These are phyloP conservation scores for Dendrophyllia cribrosa DNA, from an alignment of 64 coral and sea anemone species.

Conservation along the genomic window DNA sequence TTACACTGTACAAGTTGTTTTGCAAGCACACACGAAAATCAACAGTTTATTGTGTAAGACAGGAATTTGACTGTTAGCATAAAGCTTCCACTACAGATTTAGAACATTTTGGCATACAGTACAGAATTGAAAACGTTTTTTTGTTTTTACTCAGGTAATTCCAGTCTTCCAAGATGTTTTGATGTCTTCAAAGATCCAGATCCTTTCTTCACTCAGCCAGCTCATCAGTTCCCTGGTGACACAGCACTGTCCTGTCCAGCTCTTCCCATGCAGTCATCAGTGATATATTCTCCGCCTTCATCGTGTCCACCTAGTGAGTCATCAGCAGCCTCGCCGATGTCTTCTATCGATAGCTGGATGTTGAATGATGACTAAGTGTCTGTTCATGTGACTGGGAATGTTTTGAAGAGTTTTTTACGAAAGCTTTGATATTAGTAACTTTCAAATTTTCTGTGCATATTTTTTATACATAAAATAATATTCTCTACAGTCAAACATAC, in stretches of 20 bases:
- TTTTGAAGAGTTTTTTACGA: no score
- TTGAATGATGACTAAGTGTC: slow-evolving; percentile 1
- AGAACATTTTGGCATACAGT: no score
- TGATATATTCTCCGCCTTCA: slow-evolving; percentile 24
- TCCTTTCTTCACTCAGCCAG: slow-evolving; percentile 25
- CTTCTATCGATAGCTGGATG: slow-evolving; percentile 25
- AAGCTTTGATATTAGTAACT: no score
- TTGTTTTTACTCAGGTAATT: background rate
- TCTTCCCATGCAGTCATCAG: slow-evolving; percentile 25
- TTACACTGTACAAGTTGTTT: no score
- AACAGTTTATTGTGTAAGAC: no score
- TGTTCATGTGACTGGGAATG: no score
- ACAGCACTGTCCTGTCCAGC: background rate
- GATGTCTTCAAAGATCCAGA: slow-evolving; percentile 45
- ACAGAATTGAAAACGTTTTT: background rate
- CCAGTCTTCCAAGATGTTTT: slow-evolving; percentile 45
- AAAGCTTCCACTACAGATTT: no score
- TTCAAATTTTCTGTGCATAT: no score
- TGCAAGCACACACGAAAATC: no score
- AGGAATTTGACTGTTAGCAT: no score
- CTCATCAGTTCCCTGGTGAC: background rate
- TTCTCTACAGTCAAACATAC: no score
- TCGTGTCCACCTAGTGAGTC: slow-evolving; percentile 16
- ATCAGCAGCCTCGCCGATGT: slow-evolving; percentile 39
- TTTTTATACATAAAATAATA: no score